Base-by-base conservation (phyloP, 1,140 invertebrate genomes). In the Drosophila orosa region DNA sequence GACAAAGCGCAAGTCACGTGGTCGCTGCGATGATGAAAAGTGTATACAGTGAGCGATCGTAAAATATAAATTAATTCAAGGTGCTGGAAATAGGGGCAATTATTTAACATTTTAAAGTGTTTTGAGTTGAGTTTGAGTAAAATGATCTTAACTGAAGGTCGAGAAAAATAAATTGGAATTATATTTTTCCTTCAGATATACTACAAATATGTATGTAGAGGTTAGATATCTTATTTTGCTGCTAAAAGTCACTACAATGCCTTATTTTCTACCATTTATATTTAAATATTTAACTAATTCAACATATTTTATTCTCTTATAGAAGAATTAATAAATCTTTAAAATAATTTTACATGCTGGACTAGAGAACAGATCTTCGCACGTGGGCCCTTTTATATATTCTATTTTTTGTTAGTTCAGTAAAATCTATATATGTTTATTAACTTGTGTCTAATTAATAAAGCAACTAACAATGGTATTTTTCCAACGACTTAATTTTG, bases 1-100 rank as follows among this genome's bases (percentile, higher is more conserved):
- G 52, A 50, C 65, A 72, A 57, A 27, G 17, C 42, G 15, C 40
- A 25, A 61, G 71, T 74, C 71, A 42, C 60, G 60, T 75, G 57
- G 59, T 57, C 27, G 19, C 68, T n/a, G 39, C 12, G 39, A 27
- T 62, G n/a, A 55, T 62, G 27, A 48, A 39, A 52, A 62, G 19
- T 71, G 9, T 33, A 25, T 39, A 65, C 63, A 65, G 42, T 63
- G 42, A 63, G 25, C 19, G 8, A 40, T 63, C 37, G 60, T 39
- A 19, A 63, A 63, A 58, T 31, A 39, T 40, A 60, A 40, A 40
- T 29, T 39, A 40, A 40, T 63, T 60, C 60, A 63, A 63, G 60
- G 60, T 60, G 25, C 25, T 59, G 8, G 3, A 24, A 40, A 59
- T 31, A 17, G 48, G 27, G 48, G 52, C 33, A 40, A 60, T 27